Base-by-base conservation (phyloP, 2,797 vertebrate species). In the Hipposideros larvatus region DNA sequence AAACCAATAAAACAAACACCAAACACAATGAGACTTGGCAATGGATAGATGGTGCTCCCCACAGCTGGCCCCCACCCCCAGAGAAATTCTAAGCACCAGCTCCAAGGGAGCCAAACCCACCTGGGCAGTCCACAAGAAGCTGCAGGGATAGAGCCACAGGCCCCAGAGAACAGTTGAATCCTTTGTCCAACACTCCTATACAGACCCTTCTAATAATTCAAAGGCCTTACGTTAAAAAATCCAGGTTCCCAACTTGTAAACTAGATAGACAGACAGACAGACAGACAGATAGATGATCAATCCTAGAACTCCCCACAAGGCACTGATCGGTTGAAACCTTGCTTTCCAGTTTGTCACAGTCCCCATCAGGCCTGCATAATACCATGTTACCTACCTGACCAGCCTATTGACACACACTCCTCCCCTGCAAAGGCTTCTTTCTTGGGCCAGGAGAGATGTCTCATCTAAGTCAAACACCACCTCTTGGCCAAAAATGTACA, bases 1-100 rank as follows among this genome's bases (percentile, higher is more conserved):
- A 92, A 94, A 96, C 97, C 96, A 78, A 85, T 89, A 93, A 96
- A 87, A 95, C 87, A 93, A 93, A 90, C 74, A 71, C 91, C 89
- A 89, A 90, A 95, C 91, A 78, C 87, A 95, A 85, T 2, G 0
- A 97, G 21, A 97, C 57, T 2, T 91, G 70, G 94, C 59, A 86
- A 89, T 55, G 73, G 83, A 65, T 59, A 96, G 91, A 87, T 9
- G 55, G 48, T 89, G 18, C 65, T 61, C 75, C 68, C 43, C 85
- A 92, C 3, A 77, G 57, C 68, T 31, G n/a, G 73, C 11, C 28
- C 37, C 48, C 68, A 92, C 26, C 46, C 34, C 46, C 10, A 83
- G 51, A 93, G 93, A 93, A 97, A 97, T 70, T 89, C 79, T 61
- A 95, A 94, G 94, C 87, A 94, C 55, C 46, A 57, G 90, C 1